Conservation (phyloP, 2,888 invertebrate species). For the Calameuta idolon region DNA sequence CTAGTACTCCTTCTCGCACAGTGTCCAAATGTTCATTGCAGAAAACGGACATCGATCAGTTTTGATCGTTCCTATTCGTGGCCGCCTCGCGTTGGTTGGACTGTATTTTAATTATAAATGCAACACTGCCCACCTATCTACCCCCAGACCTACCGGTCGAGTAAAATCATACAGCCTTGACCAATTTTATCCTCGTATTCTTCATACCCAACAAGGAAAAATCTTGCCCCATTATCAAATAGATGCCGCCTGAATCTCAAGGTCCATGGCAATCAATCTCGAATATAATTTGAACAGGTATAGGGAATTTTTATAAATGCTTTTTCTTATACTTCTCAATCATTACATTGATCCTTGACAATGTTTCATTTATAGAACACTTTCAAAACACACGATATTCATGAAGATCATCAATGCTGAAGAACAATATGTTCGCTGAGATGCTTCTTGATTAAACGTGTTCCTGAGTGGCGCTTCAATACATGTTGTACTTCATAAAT, state of each 20-base stretch:
- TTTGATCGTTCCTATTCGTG: constrained; percentile 21
- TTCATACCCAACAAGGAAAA: background rate
- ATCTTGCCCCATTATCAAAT: background rate
- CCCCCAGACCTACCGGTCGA: background rate
- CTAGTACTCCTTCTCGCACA: background rate
- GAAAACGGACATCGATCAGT: constrained; percentile 27
- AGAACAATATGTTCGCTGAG: background rate
- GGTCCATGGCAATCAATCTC: background rate
- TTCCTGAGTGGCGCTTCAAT: background rate
- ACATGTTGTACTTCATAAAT: background rate
- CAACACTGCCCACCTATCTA: constrained; percentile 10
- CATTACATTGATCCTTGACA: background rate
- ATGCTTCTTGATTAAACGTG: background rate
- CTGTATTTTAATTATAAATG: constrained; percentile 26
- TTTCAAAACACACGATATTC: background rate
- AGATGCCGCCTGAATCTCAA: background rate
- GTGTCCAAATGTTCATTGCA: constrained; percentile 13
- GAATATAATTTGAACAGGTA: background rate
- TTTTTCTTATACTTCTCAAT: background rate
- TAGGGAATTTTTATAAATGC: background rate
- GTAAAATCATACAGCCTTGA: background rate
- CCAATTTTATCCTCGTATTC: background rate
- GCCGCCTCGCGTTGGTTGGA: constrained; percentile 26
- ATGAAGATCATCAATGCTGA: background rate
- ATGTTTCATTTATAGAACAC: background rate